Base-by-base conservation (phyloP, 2,113 vertebrate genomes). In the Oxyruncus cristatus region DNA sequence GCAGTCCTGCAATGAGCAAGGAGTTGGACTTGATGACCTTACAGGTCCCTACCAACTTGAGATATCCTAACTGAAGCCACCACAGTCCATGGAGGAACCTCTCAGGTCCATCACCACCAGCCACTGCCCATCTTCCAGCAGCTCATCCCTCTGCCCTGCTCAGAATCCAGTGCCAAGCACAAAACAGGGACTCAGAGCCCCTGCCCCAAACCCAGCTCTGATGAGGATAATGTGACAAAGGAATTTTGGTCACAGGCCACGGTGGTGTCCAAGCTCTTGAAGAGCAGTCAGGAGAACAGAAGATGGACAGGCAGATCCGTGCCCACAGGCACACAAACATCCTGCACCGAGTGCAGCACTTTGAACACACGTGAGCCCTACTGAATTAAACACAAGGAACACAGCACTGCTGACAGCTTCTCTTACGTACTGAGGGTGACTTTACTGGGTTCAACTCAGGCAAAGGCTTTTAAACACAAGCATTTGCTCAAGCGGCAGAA, bases 401-500 rank as follows among this genome's bases (percentile, higher is more conserved):
- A 23, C 8, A 8, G 56, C 47, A 53, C 47, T 2, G 1, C 83
- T 72, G 95, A 66, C 71, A 92, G 87, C 47, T 91, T 74, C 91
- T 71, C 83, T 92, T 58, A 79, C 91, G 75, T 18, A 79, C 0
- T 49, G 37, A 0, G 19, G 58, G 35, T 55, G 67, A 46, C n/a
- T 88, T 92, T 39, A 46, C 76, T 7, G 75, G 67, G 80, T 91
- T 95, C 80, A 83, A 4, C 27, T 82, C 58, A 95, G 89, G 89
- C 71, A 81, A 91, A 85, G 19, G 52, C 66, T 92, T 83, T 95
- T 84, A 91, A 95, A 83, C n/a, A 50, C 65, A 65, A 13, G 20
- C 74, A 30, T 28, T 89, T 7, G 0, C 46, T 87, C 81, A 39
- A 42, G 50, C 1, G 0, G n/a, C 68, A 73, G 88, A 88, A 73